phyloP scores from a whole-genome alignment of 1,140 invertebrate genomes.

The Drosophila arawakana region DNA sequence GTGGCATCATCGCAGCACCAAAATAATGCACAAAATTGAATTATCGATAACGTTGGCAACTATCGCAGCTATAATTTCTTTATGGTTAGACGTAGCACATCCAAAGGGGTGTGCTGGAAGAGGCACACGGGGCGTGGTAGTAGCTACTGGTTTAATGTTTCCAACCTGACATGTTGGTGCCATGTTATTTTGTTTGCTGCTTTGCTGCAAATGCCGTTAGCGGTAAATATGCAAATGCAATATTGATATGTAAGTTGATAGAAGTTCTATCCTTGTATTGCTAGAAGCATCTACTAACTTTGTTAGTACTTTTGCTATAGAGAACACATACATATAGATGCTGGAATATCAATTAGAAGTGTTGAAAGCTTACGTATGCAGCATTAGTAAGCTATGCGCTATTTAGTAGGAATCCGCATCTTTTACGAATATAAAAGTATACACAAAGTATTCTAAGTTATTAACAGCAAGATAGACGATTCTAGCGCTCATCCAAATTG shows the following conservation, averaged over 20 bases:
- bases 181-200: neutral
- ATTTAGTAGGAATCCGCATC: no score
- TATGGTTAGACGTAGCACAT: slow-evolving; percentile 64
- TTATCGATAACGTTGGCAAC: slow-evolving; percentile 74
- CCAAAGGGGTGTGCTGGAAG: neutral
- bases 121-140: neutral
- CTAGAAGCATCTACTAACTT: slow-evolving; percentile 54
- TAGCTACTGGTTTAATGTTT: slow-evolving; percentile 29
- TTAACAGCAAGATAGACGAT: no score
- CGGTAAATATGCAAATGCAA: slow-evolving; percentile 73
- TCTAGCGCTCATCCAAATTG: no score
- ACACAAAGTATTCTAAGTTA: no score
- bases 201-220: neutral
- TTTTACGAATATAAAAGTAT: neutral
- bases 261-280: slow-evolving; percentile 31
- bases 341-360: neutral
- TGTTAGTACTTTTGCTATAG: slow-evolving; percentile 39
- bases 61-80: slow-evolving; percentile 76
- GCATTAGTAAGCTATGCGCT: no score
- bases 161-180: slow-evolving; percentile 15
- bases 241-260: slow-evolving; percentile 48
- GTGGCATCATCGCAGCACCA: slow-evolving; percentile 67
- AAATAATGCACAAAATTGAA: slow-evolving; percentile 83
- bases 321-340: neutral
- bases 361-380: neutral